phyloP scores from a whole-genome alignment of 1,140 invertebrate genomes.

The Drosophila kurseongensis region DNA sequence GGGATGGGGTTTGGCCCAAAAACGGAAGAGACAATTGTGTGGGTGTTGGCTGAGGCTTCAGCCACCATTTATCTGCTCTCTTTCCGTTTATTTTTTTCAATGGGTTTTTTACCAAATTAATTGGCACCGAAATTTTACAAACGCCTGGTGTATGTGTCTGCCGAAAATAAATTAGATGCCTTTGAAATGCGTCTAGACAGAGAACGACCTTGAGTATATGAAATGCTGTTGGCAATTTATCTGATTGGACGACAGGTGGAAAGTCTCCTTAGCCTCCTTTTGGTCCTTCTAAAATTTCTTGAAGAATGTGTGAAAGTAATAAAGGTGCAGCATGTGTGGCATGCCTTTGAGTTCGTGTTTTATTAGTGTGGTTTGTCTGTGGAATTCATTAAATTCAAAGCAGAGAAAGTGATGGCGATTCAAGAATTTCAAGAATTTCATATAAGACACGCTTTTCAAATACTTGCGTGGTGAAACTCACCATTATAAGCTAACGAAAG shows the following conservation, averaged over 20 bases:
- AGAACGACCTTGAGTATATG: constrained; percentile 54
- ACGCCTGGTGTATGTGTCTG: constrained; percentile 37
- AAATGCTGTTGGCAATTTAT: constrained; percentile 52
- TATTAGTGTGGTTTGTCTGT: constrained; percentile 18
- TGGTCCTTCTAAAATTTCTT: not conserved
- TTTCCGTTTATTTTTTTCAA: constrained; percentile 34
- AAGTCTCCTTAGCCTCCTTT: not conserved
- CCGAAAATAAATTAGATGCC: constrained; percentile 62
- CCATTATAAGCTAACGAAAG: not conserved
- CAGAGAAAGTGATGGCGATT: not conserved
- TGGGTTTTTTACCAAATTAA: constrained; percentile 64
- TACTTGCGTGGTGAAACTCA: not conserved
- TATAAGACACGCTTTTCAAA: not conserved
- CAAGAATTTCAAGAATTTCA: constrained; percentile 2
- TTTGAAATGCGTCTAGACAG: constrained; percentile 55
- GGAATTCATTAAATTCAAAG: constrained; percentile 16
- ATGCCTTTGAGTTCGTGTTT: constrained; percentile 10
- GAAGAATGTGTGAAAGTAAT: constrained; percentile 25
- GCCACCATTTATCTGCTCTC: constrained; percentile 29
- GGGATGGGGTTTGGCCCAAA: constrained; percentile 12
- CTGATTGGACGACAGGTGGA: constrained; percentile 41
- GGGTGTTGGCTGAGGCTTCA: constrained; percentile 31
- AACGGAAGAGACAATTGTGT: constrained; percentile 57
- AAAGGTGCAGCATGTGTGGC: constrained; percentile 22
- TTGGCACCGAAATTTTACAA: constrained; percentile 61